These are phyloP conservation scores for Neosilurus mollespiculum DNA, from an alignment of 2,797 vertebrate species.

Conservation along the genomic window DNA sequence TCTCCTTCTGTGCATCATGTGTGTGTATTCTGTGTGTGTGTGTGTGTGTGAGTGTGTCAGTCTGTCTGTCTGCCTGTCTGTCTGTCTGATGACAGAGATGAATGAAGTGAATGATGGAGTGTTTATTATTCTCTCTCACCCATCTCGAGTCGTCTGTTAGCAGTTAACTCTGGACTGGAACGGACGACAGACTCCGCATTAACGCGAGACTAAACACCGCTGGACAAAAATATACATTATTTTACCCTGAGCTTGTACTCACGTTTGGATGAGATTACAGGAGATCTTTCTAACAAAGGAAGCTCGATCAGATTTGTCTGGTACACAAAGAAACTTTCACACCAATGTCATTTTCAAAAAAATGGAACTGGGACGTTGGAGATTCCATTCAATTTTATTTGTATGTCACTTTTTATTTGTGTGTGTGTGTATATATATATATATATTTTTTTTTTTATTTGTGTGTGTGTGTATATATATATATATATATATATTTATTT, in stretches of 20 bases:
- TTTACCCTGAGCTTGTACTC: background rate
- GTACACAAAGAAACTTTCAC: background rate
- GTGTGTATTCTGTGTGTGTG: background rate
- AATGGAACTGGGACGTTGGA: too few species aligned
- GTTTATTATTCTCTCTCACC: slow-evolving; percentile 1
- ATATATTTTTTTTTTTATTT: too few species aligned
- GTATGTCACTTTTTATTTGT: too few species aligned
- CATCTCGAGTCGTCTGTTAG: slow-evolving; percentile 36
- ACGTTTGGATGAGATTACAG: background rate
- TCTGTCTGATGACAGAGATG: background rate
- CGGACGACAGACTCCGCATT: slow-evolving; percentile 11
- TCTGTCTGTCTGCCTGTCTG: background rate
- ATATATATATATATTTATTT: too few species aligned
- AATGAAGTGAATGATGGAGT: background rate
- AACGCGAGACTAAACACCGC: slow-evolving; percentile 48
- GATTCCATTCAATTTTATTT: too few species aligned
- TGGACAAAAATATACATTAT: slow-evolving; percentile 44
- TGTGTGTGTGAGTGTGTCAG: slow-evolving; percentile 5
- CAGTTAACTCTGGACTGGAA: slow-evolving; percentile 33
- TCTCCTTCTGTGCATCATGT: background rate
- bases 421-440: too few species aligned
- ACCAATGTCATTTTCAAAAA: background rate
- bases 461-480: too few species aligned
- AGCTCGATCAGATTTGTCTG: background rate
- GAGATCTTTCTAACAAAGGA: background rate